Evolutionary conservation across 2,888 invertebrate genomes (phyloP).

Genomic region (Drosophila mimica): DNA sequence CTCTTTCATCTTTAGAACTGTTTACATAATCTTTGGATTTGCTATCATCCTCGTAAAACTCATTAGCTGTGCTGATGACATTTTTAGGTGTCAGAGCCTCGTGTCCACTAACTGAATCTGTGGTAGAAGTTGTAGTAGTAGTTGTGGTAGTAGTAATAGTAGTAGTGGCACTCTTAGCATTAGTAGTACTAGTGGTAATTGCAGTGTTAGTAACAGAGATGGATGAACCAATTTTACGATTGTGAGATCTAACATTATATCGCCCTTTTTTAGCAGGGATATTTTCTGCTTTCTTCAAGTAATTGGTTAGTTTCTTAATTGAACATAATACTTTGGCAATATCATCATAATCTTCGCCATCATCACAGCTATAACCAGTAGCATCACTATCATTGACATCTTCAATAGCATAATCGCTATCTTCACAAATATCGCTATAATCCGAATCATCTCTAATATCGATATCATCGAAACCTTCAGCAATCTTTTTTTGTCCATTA

Average conservation of each 20-base stretch:
- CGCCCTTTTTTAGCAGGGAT: too few species aligned
- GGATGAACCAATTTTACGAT: too few species aligned
- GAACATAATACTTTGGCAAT: neutral
- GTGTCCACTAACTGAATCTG: conserved; percentile 10
- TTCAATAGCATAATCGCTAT: too few species aligned
- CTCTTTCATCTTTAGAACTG: conserved; percentile 1
- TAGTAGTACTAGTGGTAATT: neutral
- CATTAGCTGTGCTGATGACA: neutral
- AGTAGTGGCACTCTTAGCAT: too few species aligned
- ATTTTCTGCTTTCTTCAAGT: neutral
- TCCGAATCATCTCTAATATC: neutral
- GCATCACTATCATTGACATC: neutral
- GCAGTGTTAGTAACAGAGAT: neutral
- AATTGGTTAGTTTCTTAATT: neutral
- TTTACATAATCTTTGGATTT: neutral
- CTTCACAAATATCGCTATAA: neutral
- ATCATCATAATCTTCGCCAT: neutral
- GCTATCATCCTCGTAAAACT: conserved; percentile 56
- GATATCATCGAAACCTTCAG: neutral
- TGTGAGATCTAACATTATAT: neutral
- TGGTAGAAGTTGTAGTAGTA: neutral
- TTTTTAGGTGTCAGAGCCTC: neutral
- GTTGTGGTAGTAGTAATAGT: neutral
- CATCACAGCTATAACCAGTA: neutral
- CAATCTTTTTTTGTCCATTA: neutral